phyloP scores from a whole-genome alignment of 2,888 invertebrate species.

The Morpho achilles region DNA sequence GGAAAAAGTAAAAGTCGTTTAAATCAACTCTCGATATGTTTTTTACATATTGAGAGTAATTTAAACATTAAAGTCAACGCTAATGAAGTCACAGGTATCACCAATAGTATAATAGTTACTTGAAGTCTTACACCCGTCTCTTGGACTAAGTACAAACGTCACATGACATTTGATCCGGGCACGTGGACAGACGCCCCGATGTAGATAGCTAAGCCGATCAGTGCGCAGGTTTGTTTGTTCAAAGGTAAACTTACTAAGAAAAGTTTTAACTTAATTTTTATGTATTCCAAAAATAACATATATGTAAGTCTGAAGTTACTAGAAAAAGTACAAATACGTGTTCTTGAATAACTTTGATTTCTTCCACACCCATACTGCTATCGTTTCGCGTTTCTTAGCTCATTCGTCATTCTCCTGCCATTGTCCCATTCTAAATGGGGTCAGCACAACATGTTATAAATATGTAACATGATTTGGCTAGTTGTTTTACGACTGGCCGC shows the following conservation, averaged over 20 bases:
- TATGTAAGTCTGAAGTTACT: not conserved
- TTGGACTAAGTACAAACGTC: not conserved
- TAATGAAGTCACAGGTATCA: not conserved
- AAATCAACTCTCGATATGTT: no score
- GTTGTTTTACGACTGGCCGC: no score
- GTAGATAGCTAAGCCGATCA: conserved; percentile 61
- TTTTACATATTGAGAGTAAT: no score
- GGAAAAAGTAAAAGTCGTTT: no score
- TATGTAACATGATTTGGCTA: no score
- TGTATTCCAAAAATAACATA: not conserved
- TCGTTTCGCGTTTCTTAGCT: no score
- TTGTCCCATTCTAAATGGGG: no score
- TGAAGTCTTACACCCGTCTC: conserved; percentile 41
- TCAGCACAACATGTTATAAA: no score
- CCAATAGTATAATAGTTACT: conserved; percentile 20
- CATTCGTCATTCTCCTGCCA: no score
- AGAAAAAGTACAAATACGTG: no score
- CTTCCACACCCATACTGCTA: no score
- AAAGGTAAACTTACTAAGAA: conserved; percentile 1
- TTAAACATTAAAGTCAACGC: not conserved
- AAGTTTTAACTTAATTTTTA: conserved; percentile 5
- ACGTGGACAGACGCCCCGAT: conserved; percentile 49
- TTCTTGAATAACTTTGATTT: no score
- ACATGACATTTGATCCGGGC: conserved; percentile 47
- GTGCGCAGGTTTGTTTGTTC: conserved; percentile 29